These are phyloP conservation scores for Lepidotrigona ventralis DNA, from an alignment of 1,140 invertebrate genomes.

Conservation along the genomic window DNA sequence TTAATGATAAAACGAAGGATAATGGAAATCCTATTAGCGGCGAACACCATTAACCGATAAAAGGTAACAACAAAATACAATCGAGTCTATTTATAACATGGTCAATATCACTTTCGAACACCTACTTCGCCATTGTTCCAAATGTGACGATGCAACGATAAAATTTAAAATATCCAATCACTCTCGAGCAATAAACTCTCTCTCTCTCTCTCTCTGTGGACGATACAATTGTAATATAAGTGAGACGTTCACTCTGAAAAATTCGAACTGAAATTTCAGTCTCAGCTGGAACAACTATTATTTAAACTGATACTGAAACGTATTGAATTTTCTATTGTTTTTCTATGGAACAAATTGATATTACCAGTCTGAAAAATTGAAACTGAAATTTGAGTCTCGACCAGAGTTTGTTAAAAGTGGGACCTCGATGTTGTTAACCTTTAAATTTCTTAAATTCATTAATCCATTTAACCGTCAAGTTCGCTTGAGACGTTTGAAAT, in stretches of 20 bases:
- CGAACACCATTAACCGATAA: not conserved
- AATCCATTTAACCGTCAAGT: no score
- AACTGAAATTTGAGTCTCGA: no score
- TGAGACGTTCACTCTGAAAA: not conserved
- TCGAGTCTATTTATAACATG: not conserved
- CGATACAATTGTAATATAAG: not conserved
- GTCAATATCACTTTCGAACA: not conserved
- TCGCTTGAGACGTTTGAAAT: no score
- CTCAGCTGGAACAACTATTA: not conserved
- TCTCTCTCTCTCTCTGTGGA: no score
- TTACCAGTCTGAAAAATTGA: no score
- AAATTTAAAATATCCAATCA: not conserved
- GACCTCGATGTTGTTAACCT: no score
- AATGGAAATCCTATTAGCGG: no score
- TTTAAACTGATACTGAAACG: not conserved
- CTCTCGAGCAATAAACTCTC: not conserved
- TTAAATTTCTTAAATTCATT: no score
- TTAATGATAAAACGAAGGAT: no score
- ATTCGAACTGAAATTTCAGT: no score
- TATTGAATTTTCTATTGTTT: not conserved
- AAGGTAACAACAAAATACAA: not conserved
- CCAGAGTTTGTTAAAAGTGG: no score
- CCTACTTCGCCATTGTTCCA: not conserved
- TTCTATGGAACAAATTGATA: not conserved
- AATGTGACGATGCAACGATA: not conserved